Evolutionary conservation across 2,888 invertebrate species (phyloP).

Genomic region (Drosophila kuntzei): DNA sequence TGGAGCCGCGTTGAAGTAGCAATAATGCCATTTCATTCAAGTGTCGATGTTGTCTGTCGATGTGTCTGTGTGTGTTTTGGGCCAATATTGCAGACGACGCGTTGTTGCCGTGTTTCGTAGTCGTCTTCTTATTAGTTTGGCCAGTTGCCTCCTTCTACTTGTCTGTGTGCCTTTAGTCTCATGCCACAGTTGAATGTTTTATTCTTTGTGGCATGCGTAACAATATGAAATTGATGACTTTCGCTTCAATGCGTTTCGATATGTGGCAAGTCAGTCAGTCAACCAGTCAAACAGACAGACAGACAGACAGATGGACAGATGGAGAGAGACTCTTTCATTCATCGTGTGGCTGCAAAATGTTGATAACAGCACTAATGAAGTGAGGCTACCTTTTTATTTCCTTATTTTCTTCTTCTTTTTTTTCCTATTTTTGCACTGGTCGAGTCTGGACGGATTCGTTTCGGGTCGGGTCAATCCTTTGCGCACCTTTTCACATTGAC

Average conservation of each 20-base stretch:
- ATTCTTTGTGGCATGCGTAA: slow-evolving; percentile 77
- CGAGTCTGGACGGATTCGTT: slow-evolving; percentile 4
- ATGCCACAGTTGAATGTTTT: slow-evolving; percentile 35
- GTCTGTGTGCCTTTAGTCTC: slow-evolving; percentile 6
- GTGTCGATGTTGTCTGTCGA: slow-evolving; percentile 55
- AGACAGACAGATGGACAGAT: slow-evolving; percentile 21
- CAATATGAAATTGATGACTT: slow-evolving; percentile 82
- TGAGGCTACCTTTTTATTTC: slow-evolving; percentile 68
- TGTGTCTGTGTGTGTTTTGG: slow-evolving; percentile 25
- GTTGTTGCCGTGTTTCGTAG: slow-evolving; percentile 21
- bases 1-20: slow-evolving; percentile 72
- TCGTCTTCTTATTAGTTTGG: slow-evolving; percentile 55
- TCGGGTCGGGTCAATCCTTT: slow-evolving; percentile 59
- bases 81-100: slow-evolving; percentile 49
- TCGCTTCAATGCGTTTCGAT: slow-evolving; percentile 76
- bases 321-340: slow-evolving; percentile 37
- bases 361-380: slow-evolving; percentile 80
- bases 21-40: slow-evolving; percentile 79
- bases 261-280: slow-evolving; percentile 62
- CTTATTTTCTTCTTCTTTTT: neutral
- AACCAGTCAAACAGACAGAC: slow-evolving; percentile 39
- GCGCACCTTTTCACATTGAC: slow-evolving; percentile 77
- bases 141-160: neutral
- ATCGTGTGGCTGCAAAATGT: slow-evolving; percentile 70
- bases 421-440: neutral